Evolutionary conservation across 2,888 invertebrate species (phyloP).

Genomic region (Chamaedrilus cognettii): DNA sequence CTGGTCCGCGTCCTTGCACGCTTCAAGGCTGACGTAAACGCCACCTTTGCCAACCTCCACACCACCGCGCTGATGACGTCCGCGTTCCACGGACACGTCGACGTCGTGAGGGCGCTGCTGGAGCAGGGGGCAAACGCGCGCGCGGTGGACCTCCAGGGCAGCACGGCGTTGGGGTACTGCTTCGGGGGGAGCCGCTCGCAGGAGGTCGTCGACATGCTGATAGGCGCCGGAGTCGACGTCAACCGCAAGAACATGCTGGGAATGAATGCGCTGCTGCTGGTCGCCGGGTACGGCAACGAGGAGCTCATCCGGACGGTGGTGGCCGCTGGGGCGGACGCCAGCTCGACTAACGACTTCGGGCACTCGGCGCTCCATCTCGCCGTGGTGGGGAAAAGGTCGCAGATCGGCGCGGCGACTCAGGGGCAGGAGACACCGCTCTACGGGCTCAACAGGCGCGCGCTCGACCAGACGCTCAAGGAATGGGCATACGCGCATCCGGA

Average conservation of each 20-base stretch:
- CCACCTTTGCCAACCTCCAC: conserved; percentile 37
- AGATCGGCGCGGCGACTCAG: conserved; percentile 16
- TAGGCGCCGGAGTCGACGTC: conserved; percentile 36
- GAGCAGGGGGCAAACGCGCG: conserved; percentile 33
- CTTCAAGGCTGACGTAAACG: conserved; percentile 34
- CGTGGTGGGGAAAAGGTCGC: conserved; percentile 36
- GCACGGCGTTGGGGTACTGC: conserved; percentile 41
- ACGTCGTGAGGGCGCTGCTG: conserved; percentile 36
- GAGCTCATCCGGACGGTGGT: conserved; percentile 34
- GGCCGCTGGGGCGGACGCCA: conserved; percentile 34
- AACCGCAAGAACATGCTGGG: conserved; percentile 42
- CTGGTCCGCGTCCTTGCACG: conserved; percentile 34
- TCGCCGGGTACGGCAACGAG: conserved; percentile 40
- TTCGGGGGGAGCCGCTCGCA: conserved; percentile 34
- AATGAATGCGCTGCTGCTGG: conserved; percentile 40
- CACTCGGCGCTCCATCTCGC: conserved; percentile 40
- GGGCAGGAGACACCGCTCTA: conserved; percentile 15
- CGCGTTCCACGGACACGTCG: conserved; percentile 40
- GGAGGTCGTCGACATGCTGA: conserved; percentile 23
- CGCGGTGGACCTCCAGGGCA: conserved; percentile 37
- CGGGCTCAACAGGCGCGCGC: conserved; percentile 35
- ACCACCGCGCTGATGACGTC: conserved; percentile 42
- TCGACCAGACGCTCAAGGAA: conserved; percentile 34
- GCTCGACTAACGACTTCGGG: conserved; percentile 39
- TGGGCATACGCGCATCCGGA: conserved; percentile 33